Percentiles rank a stretch among this genome's conserved stretches.
These are phyloP conservation scores for Octodonta nipae DNA, from an alignment of 2,888 invertebrate genomes.

Conservation along the genomic window DNA sequence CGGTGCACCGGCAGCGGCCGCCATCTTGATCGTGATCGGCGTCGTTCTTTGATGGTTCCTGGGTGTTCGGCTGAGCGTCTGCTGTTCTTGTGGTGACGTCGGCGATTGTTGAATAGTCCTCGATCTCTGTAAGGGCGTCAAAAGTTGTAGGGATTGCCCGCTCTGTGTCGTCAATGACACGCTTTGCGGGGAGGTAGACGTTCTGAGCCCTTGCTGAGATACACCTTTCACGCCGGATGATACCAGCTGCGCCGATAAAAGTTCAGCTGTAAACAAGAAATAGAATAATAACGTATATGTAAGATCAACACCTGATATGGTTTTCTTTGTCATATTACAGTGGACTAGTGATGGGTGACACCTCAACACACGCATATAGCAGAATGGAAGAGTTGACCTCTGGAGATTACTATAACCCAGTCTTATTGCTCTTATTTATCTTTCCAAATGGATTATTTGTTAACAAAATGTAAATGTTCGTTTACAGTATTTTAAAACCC, in stretches of 20 bases:
- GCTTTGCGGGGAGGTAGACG: conserved; percentile 24
- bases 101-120: conserved; percentile 23
- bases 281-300: neutral
- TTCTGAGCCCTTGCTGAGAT: conserved; percentile 28
- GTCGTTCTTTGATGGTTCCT: conserved; percentile 31
- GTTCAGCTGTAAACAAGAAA: neutral
- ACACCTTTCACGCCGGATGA: conserved; percentile 49
- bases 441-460: no score
- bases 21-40: conserved; percentile 35
- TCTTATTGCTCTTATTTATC: no score
- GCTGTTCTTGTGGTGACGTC: conserved; percentile 14
- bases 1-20: conserved; percentile 23
- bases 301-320: no score
- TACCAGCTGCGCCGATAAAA: conserved; percentile 45
- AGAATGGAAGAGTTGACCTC: no score
- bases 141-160: conserved; percentile 30
- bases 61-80: conserved; percentile 22
- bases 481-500: no score
- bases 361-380: no score
- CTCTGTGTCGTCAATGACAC: conserved; percentile 25
- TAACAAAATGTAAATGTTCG: no score
- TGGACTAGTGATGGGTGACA: no score
- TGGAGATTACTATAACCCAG: no score
- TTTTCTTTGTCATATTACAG: no score
- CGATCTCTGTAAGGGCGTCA: conserved; percentile 31